Percentiles rank a stretch among this genome's conserved stretches.
Conservation (phyloP, 2,113 vertebrate genomes). For the Boulengeromyrus knoepffleri region DNA sequence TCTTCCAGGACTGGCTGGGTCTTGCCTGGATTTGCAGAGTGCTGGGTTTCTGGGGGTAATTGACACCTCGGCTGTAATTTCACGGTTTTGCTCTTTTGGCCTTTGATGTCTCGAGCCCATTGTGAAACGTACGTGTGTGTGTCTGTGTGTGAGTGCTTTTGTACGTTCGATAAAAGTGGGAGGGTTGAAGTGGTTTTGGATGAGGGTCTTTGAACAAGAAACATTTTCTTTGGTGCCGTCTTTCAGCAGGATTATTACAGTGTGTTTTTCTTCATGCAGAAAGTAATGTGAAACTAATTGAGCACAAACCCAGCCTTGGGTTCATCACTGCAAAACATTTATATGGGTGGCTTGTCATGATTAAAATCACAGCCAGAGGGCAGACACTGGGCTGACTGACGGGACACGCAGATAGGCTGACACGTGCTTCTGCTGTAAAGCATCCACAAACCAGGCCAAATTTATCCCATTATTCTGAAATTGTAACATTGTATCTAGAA, state of each 20-base stretch:
- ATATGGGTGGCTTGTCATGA: neutral
- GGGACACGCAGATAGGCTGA: neutral
- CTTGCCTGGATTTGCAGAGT: conserved; percentile 69
- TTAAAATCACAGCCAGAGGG: neutral
- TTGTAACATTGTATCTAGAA: neutral
- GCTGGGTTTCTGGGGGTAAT: conserved; percentile 73
- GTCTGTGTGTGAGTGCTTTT: conserved; percentile 2
- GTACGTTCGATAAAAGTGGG: neutral
- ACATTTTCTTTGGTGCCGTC: conserved; percentile 19
- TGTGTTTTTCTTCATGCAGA: conserved; percentile 8
- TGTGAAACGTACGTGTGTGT: conserved; percentile 17
- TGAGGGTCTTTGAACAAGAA: conserved; percentile 8
- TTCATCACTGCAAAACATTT: neutral
- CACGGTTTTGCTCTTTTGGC: conserved; percentile 70
- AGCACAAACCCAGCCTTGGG: neutral
- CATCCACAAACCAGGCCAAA: neutral
- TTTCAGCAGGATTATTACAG: conserved; percentile 14
- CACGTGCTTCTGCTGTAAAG: neutral
- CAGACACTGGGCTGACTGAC: neutral
- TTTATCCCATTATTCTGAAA: neutral
- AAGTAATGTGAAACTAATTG: conserved; percentile 25
- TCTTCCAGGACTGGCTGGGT: conserved; percentile 66
- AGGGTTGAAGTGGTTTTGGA: conserved; percentile 9
- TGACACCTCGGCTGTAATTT: conserved; percentile 77
- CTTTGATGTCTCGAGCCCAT: conserved; percentile 66